Percentiles rank a stretch among this genome's conserved stretches.
Conservation (phyloP, 2,113 vertebrate genomes). For the Scalopus aquaticus region DNA sequence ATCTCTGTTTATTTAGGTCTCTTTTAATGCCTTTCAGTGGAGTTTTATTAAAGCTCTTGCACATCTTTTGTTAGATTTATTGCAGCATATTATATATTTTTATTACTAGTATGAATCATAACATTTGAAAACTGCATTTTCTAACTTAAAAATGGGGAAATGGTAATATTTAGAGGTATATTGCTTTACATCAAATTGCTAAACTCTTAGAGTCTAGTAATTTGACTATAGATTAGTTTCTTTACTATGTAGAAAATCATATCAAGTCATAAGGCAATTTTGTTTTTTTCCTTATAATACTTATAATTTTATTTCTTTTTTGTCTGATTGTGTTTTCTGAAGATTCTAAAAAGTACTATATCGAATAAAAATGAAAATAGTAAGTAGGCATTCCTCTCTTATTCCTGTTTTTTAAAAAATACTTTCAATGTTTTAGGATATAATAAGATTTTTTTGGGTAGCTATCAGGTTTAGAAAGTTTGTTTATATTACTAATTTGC, state of each 20-base stretch:
- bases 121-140: background rate
- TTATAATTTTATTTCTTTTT: background rate
- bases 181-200: constrained; percentile 41
- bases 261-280: background rate
- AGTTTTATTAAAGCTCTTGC: background rate
- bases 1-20: background rate
- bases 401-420: constrained; percentile 26
- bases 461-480: constrained; percentile 29
- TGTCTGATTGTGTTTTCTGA: background rate
- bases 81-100: background rate
- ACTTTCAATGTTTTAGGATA: constrained; percentile 1
- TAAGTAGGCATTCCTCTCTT: background rate
- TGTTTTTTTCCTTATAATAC: background rate
- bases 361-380: background rate
- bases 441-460: background rate
- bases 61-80: constrained; percentile 30
- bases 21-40: background rate
- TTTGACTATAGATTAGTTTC: constrained; percentile 19
- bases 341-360: background rate
- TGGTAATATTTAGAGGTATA: background rate
- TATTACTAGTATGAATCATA: background rate
- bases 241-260: constrained; percentile 43
- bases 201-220: constrained; percentile 18
- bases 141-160: background rate
- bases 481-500: constrained; percentile 1